Base-by-base conservation (phyloP, 2,113 vertebrate species). In the Apaloderma vittatum region DNA sequence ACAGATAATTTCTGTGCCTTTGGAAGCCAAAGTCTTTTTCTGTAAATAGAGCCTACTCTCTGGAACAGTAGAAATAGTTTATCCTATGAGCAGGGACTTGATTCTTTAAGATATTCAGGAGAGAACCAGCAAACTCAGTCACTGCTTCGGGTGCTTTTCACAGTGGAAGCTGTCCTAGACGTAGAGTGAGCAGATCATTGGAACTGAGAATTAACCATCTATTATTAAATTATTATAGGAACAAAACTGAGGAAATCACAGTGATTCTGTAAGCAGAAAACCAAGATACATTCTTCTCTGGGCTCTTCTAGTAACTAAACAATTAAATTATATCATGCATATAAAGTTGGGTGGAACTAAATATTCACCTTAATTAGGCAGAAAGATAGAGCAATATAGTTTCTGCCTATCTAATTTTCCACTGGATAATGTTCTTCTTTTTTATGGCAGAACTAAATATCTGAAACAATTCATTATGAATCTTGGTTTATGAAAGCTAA, bases 351-450 rank as follows among this genome's bases (percentile, higher is more conserved):
- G 73, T 63, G 52, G 49, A 94, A 88, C 30, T 49, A 90, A 91
- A 82, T 81, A 87, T 72, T 95, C 84, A 87, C 71, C 40, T 86
- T 91, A 88, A 93, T 93, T 93, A 87, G 72, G 54, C 71, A 94
- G 75, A 88, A 93, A 88, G 59, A 94, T 45, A 27, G 12, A 79
- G 58, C n/a, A 94, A 94, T 85, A 85, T 71, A 93, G 40, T 72
- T 95, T 86, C 77, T 93, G 77, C 54, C 29, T 72, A 61, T 87
- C 58, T 83, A 67, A 79, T 95, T 91, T 95, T 91, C 67, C 59
- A 48, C n/a, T 92, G 34, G 24, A 29, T 74, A 85, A 94, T 80
- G 54, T 61, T 80, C 14, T 65, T 71, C 24, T 80, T 88, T 94
- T 90, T 90, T 81, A 93, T 26, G 63, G 77, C 67, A 92, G 77